phyloP scores from a whole-genome alignment of 2,113 vertebrate genomes.

The Nibea coibor region DNA sequence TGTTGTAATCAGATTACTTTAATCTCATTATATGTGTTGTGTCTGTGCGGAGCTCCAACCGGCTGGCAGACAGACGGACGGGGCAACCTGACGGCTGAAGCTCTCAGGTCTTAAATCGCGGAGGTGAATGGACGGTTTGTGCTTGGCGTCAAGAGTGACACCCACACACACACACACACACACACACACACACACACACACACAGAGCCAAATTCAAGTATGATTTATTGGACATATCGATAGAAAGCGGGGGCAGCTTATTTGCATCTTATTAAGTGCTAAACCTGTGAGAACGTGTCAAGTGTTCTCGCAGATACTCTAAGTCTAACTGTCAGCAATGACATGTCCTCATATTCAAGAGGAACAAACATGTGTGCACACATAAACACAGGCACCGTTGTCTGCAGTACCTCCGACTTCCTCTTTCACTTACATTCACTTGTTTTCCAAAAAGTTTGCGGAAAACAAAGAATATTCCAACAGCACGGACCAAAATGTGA shows the following conservation, averaged over 20 bases:
- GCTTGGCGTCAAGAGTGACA: not conserved
- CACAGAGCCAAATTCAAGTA: not conserved
- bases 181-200: not conserved
- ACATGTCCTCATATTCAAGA: too few species aligned
- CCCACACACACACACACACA: not conserved
- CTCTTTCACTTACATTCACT: constrained; percentile 50
- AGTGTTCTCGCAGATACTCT: too few species aligned
- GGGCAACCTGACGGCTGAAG: constrained; percentile 15
- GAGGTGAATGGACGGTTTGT: constrained; percentile 17
- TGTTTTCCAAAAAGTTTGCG: constrained; percentile 23
- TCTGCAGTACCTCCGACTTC: constrained; percentile 23
- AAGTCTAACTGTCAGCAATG: too few species aligned
- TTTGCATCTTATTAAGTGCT: too few species aligned
- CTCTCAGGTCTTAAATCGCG: constrained; percentile 28
- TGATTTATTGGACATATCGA: too few species aligned
- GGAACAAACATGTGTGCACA: not conserved
- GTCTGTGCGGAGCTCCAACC: constrained; percentile 9
- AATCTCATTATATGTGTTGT: constrained; percentile 48
- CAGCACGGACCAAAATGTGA: not conserved
- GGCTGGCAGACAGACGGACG: constrained; percentile 8
- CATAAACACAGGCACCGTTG: not conserved
- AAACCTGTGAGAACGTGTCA: too few species aligned
- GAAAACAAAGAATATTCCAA: constrained; percentile 18
- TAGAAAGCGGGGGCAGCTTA: too few species aligned
- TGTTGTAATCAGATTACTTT: constrained; percentile 68